Evolutionary conservation across 1,140 invertebrate genomes (phyloP), one percentile per base, ranked within the genome.

Genomic region (Dendrolimus kikuchii): DNA sequence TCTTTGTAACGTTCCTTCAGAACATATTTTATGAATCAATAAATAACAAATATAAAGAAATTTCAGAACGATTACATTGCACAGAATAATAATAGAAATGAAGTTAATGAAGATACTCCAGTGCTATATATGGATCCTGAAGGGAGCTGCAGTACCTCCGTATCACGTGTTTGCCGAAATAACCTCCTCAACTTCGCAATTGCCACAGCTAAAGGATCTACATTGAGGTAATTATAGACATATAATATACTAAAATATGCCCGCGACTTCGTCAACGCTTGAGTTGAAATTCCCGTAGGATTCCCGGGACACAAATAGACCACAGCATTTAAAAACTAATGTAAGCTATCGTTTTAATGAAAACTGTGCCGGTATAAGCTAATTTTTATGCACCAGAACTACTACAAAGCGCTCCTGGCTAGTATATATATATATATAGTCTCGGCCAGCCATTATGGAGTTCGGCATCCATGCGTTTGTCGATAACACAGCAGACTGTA

Each of bases 111-210:
- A 5, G 43, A 53, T 6, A 47, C 46, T 46, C 40, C 56, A 37
- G 41, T 42, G 9, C n/a, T 48, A 6, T 55, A 55, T 37, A 7
- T 51, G 23, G 23, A 37, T 51, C 38, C 54, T 45, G 43, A 54
- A 37, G 55, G 55, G 4, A 51, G 53, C 6, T 44, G 96, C 0
- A 99, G 98, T 84, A 95, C 99, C 74, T 98, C 98, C 3, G 97
- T 98, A 93, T 97, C 96, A 10, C 93, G 98, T 47, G 96, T 96
- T 2, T 90, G 93, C 64, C 95, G 97, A 88, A 90, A 98, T 52
- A 96, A 98, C 80, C 92, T 95, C 7, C 97, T 98, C 83, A 96
- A 97, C 56, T 99, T 98, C 82, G 97, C 96, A 7, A 92, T 99
- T 43, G 97, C 95, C 2, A 98, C 96, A 36, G 93, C 96, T 2